phyloP scores from a whole-genome alignment of 1,140 invertebrate genomes.

The Physella acuta region DNA sequence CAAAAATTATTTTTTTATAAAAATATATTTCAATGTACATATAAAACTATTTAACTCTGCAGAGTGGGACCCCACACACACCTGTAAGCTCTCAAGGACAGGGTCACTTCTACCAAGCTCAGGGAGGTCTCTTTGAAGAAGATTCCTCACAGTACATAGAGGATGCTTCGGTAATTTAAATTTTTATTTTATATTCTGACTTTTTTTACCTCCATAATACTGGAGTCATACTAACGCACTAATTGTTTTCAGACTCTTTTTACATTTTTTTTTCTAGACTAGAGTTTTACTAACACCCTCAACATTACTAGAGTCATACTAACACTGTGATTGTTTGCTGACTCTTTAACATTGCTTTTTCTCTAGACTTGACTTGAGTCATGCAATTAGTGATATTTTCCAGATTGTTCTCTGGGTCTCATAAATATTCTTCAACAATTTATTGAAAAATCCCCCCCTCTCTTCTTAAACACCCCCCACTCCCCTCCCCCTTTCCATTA shows the following conservation, averaged over 20 bases:
- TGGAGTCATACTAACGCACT: background rate
- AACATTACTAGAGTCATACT: background rate
- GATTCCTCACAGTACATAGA: conserved; percentile 30
- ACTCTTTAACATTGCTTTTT: background rate
- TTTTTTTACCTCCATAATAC: background rate
- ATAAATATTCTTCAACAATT: background rate
- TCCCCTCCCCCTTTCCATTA: no score
- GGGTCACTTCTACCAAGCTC: conserved; percentile 19
- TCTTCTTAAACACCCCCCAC: no score
- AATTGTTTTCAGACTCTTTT: background rate
- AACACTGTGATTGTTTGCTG: background rate
- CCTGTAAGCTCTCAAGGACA: conserved; percentile 14
- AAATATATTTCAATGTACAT: no score
- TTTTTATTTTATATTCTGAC: background rate
- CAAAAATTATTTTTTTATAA: no score
- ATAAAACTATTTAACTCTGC: no score
- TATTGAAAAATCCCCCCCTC: background rate
- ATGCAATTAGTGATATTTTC: background rate
- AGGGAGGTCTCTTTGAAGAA: conserved; percentile 26
- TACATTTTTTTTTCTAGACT: background rate
- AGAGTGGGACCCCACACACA: conserved; percentile 10
- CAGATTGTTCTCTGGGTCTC: background rate
- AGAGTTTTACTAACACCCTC: background rate
- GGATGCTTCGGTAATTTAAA: conserved; percentile 18
- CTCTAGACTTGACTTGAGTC: background rate